Evolutionary conservation across 2,113 vertebrate genomes (phyloP).

Genomic region (Clupea harengus): DNA sequence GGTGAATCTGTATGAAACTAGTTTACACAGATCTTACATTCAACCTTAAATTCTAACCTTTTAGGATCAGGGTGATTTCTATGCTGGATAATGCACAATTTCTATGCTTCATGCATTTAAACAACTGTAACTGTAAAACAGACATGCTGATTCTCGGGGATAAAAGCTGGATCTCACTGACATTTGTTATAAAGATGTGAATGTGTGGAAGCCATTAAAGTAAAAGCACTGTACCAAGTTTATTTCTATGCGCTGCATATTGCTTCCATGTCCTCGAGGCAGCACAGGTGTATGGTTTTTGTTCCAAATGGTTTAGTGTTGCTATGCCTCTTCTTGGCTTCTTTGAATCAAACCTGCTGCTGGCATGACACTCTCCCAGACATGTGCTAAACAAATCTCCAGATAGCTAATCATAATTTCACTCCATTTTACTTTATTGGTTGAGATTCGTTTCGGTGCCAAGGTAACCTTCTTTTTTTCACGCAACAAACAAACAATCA

Average conservation of each 20-base stretch:
- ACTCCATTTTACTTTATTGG: conserved; percentile 28
- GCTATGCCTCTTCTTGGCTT: background rate
- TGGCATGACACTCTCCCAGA: conserved; percentile 6
- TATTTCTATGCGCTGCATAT: background rate
- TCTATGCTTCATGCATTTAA: background rate
- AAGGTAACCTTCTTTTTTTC: conserved; percentile 24
- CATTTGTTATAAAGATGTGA: background rate
- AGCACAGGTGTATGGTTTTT: conserved; percentile 5
- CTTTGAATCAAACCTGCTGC: conserved; percentile 5
- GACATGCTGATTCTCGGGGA: background rate
- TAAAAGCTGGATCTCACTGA: background rate
- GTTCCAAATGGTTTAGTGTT: conserved; percentile 6
- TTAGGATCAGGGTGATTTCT: background rate
- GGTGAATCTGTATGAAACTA: background rate
- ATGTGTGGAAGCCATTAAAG: background rate
- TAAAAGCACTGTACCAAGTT: background rate
- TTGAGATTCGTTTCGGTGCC: conserved; percentile 7
- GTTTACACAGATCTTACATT: background rate
- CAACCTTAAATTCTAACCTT: background rate
- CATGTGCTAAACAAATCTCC: conserved; percentile 20
- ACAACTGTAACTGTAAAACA: background rate
- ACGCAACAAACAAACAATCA: conserved; percentile 43
- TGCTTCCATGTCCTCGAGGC: background rate
- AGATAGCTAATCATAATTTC: conserved; percentile 11
- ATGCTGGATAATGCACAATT: background rate